Evolutionary conservation across 2,888 invertebrate species (phyloP).

Genomic region (Euproctis similis): DNA sequence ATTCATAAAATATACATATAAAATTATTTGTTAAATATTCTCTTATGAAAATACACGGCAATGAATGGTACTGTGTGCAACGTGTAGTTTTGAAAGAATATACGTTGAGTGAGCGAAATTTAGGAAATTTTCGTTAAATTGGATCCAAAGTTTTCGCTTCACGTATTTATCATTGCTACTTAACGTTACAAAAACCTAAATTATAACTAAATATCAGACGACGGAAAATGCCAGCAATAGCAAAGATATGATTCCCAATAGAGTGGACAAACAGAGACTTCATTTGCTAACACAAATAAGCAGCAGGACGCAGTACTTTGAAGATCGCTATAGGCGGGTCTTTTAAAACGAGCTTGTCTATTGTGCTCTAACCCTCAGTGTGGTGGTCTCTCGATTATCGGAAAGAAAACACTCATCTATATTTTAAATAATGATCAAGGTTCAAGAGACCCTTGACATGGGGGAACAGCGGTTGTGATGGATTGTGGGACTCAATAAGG

Average conservation of each 20-base stretch:
- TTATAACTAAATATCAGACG: too few relatives aligned
- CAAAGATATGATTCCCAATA: slow-evolving; percentile 41
- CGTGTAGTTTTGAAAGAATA: too few relatives aligned
- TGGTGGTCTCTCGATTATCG: slow-evolving; percentile 73
- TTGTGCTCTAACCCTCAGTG: slow-evolving; percentile 69
- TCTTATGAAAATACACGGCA: too few relatives aligned
- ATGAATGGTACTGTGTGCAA: too few relatives aligned
- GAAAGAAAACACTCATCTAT: slow-evolving; percentile 75
- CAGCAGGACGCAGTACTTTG: slow-evolving; percentile 38
- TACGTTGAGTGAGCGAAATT: too few relatives aligned
- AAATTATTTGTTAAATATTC: too few relatives aligned
- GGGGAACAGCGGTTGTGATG: slow-evolving; percentile 61
- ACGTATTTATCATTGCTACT: too few relatives aligned
- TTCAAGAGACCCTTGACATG: slow-evolving; percentile 30
- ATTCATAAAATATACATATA: too few relatives aligned
- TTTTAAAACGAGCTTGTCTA: slow-evolving; percentile 52
- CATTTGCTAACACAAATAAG: slow-evolving; percentile 74
- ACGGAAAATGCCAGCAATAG: too few relatives aligned
- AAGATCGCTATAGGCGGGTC: slow-evolving; percentile 52
- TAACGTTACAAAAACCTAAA: too few relatives aligned
- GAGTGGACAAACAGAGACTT: slow-evolving; percentile 61
- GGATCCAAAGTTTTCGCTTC: too few relatives aligned
- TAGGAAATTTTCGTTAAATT: too few relatives aligned
- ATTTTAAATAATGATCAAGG: slow-evolving; percentile 75
- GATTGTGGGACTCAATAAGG: slow-evolving; percentile 60